Evolutionary conservation across 2,888 invertebrate genomes (phyloP).

Genomic region (Actias luna): DNA sequence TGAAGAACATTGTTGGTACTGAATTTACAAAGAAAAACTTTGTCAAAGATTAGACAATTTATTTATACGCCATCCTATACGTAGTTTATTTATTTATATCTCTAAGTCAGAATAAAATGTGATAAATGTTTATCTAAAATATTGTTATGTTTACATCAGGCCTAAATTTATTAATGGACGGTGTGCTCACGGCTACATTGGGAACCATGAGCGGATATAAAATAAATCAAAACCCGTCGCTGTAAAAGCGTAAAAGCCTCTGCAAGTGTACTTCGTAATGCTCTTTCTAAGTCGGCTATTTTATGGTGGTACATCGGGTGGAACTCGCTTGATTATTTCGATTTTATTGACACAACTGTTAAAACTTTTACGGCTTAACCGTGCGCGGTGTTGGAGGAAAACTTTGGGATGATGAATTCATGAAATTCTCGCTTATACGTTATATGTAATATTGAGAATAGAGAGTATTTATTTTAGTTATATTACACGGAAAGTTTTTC

Average conservation of each 20-base stretch:
- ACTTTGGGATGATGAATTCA: background rate
- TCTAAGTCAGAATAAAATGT: too few species aligned
- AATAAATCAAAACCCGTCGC: conserved; percentile 8
- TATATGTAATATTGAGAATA: too few species aligned
- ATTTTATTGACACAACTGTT: conserved; percentile 2
- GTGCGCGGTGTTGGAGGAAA: background rate
- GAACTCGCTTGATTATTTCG: conserved; percentile 4
- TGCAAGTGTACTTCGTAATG: conserved; percentile 5
- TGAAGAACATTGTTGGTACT: too few species aligned
- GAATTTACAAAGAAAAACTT: too few species aligned
- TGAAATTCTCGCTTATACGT: background rate
- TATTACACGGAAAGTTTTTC: too few species aligned
- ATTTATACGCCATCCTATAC: too few species aligned
- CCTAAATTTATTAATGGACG: background rate
- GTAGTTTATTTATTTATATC: too few species aligned
- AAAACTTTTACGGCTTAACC: background rate
- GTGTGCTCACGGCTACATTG: background rate
- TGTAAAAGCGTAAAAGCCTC: conserved; percentile 9
- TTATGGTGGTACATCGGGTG: background rate
- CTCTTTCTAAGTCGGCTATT: conserved; percentile 6
- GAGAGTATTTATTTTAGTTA: too few species aligned
- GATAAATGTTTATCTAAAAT: too few species aligned
- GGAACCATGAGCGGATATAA: conserved; percentile 9
- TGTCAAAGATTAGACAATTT: too few species aligned
- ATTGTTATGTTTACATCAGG: background rate